A percentile compares a stretch with the other conserved stretches of the same genome.
Evolutionary conservation across 2,888 invertebrate species (phyloP).

Genomic region (Slavum lentiscoides): DNA sequence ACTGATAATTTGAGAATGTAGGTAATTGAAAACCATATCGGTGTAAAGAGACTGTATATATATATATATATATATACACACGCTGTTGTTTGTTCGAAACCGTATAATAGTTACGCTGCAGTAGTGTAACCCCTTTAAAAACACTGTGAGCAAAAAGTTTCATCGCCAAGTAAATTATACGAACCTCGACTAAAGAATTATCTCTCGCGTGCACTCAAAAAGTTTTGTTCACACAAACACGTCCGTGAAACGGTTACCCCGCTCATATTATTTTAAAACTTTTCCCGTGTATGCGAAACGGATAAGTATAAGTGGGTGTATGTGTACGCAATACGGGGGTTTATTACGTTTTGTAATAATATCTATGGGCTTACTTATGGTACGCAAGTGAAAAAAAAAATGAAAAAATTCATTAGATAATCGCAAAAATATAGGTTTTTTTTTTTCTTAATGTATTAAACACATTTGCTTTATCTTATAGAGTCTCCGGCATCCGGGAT

Average conservation of each 20-base stretch:
- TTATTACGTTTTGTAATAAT: neutral
- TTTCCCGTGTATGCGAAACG: neutral
- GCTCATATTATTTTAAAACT: conserved; percentile 30
- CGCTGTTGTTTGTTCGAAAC: conserved; percentile 9
- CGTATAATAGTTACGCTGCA: too few relatives aligned
- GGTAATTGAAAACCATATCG: conserved; percentile 14
- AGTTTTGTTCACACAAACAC: conserved; percentile 30
- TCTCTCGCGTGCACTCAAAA: conserved; percentile 42
- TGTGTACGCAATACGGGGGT: neutral
- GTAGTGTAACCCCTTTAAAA: neutral
- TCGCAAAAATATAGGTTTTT: neutral
- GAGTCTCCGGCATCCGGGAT: too few relatives aligned
- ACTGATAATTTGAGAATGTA: too few relatives aligned
- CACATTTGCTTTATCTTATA: neutral
- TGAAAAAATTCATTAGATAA: neutral
- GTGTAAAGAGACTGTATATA: neutral
- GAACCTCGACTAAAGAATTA: conserved; percentile 40
- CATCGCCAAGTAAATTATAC: conserved; percentile 13
- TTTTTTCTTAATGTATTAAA: neutral
- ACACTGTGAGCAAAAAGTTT: neutral
- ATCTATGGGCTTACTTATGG: neutral
- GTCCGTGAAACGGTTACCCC: conserved; percentile 19
- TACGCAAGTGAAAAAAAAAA: neutral
- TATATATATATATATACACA: too few relatives aligned
- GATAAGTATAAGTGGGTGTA: neutral